Percentiles rank a stretch among this genome's conserved stretches.
These are phyloP conservation scores for Onthophagus sagittarius DNA, from an alignment of 2,888 invertebrate genomes.

Conservation along the genomic window DNA sequence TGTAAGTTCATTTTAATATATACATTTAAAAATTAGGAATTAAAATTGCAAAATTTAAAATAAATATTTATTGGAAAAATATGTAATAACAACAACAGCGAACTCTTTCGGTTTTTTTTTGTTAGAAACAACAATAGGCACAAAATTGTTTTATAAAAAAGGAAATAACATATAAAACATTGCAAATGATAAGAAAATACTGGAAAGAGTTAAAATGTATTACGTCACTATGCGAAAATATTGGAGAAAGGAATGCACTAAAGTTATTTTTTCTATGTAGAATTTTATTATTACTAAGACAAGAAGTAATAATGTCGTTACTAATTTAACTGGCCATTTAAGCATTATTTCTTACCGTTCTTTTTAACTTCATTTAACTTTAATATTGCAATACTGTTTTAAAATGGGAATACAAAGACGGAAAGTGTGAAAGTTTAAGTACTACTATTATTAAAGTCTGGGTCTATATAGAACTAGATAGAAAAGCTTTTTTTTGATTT, in stretches of 20 bases:
- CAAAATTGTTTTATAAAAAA: constrained; percentile 17
- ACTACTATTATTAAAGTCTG: neutral
- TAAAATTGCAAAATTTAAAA: constrained; percentile 8
- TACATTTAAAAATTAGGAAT: too few relatives aligned
- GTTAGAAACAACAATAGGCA: constrained; percentile 19
- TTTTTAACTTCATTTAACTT: neutral
- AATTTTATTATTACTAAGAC: neutral
- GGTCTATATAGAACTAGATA: neutral
- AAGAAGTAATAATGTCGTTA: neutral
- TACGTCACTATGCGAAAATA: neutral
- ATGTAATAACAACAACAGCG: constrained; percentile 24
- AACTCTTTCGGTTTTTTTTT: constrained; percentile 7
- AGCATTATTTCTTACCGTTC: neutral
- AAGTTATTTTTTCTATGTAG: neutral
- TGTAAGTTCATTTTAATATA: too few relatives aligned
- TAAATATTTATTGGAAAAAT: constrained; percentile 26
- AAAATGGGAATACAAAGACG: neutral
- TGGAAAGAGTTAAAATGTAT: constrained; percentile 1
- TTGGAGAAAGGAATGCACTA: constrained; percentile 3
- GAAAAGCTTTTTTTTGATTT: neutral
- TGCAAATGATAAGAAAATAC: constrained; percentile 1
- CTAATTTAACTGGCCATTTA: neutral
- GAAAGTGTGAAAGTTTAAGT: neutral
- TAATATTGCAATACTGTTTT: neutral
- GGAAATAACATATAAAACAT: neutral